Evolutionary conservation across 2,113 vertebrate species (phyloP).

Genomic region (Amphiprion percula): DNA sequence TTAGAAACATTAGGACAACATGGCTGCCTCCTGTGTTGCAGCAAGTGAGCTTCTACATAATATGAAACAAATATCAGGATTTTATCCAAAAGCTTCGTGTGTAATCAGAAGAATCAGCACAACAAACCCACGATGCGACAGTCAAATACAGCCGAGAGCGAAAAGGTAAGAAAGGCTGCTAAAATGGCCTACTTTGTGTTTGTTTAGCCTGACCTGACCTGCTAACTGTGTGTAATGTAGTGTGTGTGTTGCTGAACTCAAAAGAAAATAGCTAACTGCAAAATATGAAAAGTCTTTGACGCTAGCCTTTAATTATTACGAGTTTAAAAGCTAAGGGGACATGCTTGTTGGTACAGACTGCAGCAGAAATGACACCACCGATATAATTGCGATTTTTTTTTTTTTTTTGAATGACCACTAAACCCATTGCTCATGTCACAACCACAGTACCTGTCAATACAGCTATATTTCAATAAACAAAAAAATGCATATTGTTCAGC

Average conservation of each 20-base stretch:
- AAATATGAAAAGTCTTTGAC: not conserved
- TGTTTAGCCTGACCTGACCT: not conserved
- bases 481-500: too few relatives aligned
- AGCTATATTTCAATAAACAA: too few relatives aligned
- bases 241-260: too few relatives aligned
- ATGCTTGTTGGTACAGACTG: too few relatives aligned
- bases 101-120: conserved; percentile 59
- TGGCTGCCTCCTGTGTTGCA: conserved; percentile 75
- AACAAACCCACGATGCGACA: conserved; percentile 23
- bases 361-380: too few relatives aligned
- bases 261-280: not conserved
- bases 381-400: too few relatives aligned
- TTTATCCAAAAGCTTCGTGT: conserved; percentile 34
- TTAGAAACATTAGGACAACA: conserved; percentile 9
- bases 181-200: not conserved
- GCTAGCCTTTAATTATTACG: too few relatives aligned
- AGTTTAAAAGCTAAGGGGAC: too few relatives aligned
- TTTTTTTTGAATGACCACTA: too few relatives aligned
- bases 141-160: conserved; percentile 37
- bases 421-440: too few relatives aligned
- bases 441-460: too few relatives aligned
- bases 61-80: conserved; percentile 52
- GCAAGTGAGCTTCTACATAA: conserved; percentile 53
- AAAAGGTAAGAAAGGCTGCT: conserved; percentile 53
- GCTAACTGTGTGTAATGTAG: not conserved